Evolutionary conservation across 2,888 invertebrate genomes (phyloP).

Genomic region (Geotrupes spiniger): DNA sequence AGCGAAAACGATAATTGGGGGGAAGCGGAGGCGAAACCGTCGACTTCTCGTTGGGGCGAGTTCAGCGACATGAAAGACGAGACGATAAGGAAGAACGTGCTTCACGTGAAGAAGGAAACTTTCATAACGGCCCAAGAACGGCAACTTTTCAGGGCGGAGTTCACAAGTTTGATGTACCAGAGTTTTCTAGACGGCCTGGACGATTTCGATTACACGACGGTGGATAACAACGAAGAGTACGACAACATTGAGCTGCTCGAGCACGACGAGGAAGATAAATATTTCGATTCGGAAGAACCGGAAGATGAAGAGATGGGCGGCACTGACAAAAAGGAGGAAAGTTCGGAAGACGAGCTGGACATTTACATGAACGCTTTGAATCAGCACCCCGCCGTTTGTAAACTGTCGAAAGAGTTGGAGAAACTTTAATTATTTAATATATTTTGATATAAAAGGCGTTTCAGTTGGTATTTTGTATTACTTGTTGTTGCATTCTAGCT

Average conservation of each 20-base stretch:
- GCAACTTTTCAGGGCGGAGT: constrained; percentile 72
- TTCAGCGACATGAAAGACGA: constrained; percentile 33
- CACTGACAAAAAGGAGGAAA: constrained; percentile 35
- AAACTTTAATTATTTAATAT: constrained; percentile 28
- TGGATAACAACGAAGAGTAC: constrained; percentile 79
- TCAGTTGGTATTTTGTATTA: too few relatives aligned
- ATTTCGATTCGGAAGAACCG: constrained; percentile 82
- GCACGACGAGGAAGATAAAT: constrained; percentile 85
- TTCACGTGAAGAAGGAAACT: constrained; percentile 26
- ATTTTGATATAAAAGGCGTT: too few relatives aligned
- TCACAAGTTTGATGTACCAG: constrained; percentile 79
- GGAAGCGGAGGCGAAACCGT: constrained; percentile 24
- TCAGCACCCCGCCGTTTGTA: constrained; percentile 43
- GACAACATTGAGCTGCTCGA: constrained; percentile 71
- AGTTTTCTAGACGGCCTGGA: constrained; percentile 82
- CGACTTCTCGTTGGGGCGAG: constrained; percentile 38
- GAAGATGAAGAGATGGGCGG: constrained; percentile 47
- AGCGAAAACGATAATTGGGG: constrained; percentile 27
- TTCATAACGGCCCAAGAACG: constrained; percentile 60
- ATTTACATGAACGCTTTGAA: constrained; percentile 65
- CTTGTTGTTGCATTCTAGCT: too few relatives aligned
- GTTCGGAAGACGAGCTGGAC: constrained; percentile 67
- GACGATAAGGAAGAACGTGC: constrained; percentile 34
- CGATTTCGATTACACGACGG: constrained; percentile 78
- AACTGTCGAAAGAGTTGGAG: constrained; percentile 40